Evolutionary conservation across 2,113 vertebrate species (phyloP), one percentile per base, ranked within the genome.

Genomic region (Platycercus adscitus): DNA sequence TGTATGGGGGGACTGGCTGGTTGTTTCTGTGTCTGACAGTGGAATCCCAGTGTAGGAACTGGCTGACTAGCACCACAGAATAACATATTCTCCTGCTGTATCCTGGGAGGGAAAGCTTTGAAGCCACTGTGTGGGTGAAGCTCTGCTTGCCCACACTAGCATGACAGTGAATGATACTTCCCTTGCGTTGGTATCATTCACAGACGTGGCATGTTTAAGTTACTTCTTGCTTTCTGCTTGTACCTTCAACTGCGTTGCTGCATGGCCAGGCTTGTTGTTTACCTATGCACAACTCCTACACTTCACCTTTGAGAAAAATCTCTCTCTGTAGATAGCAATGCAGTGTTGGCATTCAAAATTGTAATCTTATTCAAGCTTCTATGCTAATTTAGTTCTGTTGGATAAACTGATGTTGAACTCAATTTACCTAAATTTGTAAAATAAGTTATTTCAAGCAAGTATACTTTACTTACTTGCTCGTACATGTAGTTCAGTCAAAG

Each of bases 241-340:
- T 11, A 3, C 6, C 0, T 28, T 41, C 23, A 29, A 1, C 41
- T 13, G 61, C 19, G 16, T 8, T 60, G 31, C 18, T 0, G 0
- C 8, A 0, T 16, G 41, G 37, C 24, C 63, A 9, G 26, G 31
- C 44, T 41, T 28, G 50, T 18, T 28, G 24, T 8, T 83, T 24
- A 7, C 18, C 46, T n/a, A 3, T 14, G 44, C 25, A 10, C 26
- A 20, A 2, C 35, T 76, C 35, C 33, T 33, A 9, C 1, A 1
- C 7, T 31, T 56, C 37, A 31, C 14, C 76, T 28, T 49, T 28
- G 8, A 35, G 49, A 26, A 89, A 89, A 84, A 46, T 8, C 6
- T 20, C 25, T 52, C 9, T 37, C 11, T 61, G 41, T n/a, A 47
- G 31, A 10, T 25, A 18, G 5, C 82, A 39, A 12, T 68, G 19